These are phyloP conservation scores for Myanophis thanlyinensis DNA, from an alignment of 2,113 vertebrate genomes.

Conservation along the genomic window DNA sequence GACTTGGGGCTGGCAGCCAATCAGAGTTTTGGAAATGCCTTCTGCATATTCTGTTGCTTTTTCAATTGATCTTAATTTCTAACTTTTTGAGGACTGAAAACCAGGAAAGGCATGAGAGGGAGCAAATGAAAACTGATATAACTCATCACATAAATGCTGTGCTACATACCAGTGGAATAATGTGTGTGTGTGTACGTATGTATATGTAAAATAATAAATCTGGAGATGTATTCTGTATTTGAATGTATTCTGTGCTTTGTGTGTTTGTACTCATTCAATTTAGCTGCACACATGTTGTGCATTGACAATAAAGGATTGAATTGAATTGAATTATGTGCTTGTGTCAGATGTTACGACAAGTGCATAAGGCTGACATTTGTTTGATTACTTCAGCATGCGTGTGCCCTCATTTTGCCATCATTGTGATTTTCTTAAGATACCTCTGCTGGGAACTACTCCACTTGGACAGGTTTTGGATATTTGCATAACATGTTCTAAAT, in stretches of 20 bases:
- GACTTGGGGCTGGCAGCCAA: not conserved
- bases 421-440: not conserved
- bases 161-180: too few species aligned
- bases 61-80: not conserved
- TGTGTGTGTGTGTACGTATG: too few species aligned
- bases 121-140: not conserved
- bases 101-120: not conserved
- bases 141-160: not conserved
- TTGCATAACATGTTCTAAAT: not conserved
- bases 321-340: not conserved
- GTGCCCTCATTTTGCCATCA: not conserved
- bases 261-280: too few species aligned
- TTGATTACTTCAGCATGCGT: not conserved
- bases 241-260: too few species aligned
- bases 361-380: not conserved
- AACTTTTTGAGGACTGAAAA: not conserved
- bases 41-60: not conserved
- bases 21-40: not conserved
- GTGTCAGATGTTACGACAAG: not conserved
- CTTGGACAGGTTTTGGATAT: not conserved
- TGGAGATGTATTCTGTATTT: too few species aligned
- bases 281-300: too few species aligned
- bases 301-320: too few species aligned
- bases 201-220: too few species aligned
- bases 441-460: not conserved